These are phyloP conservation scores for Ophion slaviceki DNA, from an alignment of 2,888 invertebrate species.

Conservation along the genomic window DNA sequence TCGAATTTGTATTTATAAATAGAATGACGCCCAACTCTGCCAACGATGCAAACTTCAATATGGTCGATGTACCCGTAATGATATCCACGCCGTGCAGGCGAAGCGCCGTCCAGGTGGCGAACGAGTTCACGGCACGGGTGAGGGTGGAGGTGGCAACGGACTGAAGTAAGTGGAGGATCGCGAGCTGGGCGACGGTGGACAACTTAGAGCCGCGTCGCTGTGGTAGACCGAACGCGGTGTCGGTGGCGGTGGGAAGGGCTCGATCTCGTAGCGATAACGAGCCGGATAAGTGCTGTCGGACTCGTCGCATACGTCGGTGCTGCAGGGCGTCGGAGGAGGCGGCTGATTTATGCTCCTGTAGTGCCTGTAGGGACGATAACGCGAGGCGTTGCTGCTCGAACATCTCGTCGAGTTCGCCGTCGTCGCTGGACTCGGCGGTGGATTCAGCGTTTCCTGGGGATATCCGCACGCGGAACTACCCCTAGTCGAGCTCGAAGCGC, in stretches of 20 bases:
- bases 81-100: not conserved
- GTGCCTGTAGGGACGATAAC: conserved; percentile 91
- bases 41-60: no score
- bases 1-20: no score
- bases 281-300: conserved; percentile 90
- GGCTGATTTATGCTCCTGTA: conserved; percentile 92
- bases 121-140: conserved; percentile 87
- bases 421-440: conserved; percentile 95
- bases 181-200: conserved; percentile 88
- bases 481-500: conserved; percentile 89
- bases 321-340: conserved; percentile 97
- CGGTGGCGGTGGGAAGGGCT: conserved; percentile 91
- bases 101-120: not conserved
- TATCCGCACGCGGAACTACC: conserved; percentile 87
- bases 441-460: conserved; percentile 94
- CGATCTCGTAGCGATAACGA: conserved; percentile 86
- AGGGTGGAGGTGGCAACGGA: conserved; percentile 93
- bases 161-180: conserved; percentile 92
- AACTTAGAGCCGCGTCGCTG: conserved; percentile 88
- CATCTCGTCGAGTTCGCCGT: conserved; percentile 86
- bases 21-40: no score
- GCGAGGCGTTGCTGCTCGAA: conserved; percentile 85
- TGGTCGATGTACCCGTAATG: not conserved
- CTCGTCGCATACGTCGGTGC: conserved; percentile 96
- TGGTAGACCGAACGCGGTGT: conserved; percentile 91